phyloP scores from a whole-genome alignment of 2,113 vertebrate genomes.

The Zosterops hypoxanthus region DNA sequence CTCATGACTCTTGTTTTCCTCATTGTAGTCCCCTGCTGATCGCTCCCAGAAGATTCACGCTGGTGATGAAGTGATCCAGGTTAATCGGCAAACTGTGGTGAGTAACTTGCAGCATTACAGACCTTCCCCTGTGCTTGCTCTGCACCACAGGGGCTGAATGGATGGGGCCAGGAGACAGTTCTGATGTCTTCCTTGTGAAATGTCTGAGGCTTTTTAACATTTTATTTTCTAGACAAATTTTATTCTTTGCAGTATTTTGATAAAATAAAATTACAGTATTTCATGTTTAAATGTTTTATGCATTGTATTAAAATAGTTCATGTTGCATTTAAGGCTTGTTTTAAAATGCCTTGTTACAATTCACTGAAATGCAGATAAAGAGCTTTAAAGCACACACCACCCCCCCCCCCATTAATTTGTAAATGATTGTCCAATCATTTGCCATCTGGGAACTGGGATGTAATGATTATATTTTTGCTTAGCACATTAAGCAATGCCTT shows the following conservation, averaged over 20 bases:
- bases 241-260: background rate
- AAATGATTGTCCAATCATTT: background rate
- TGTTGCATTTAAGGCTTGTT: background rate
- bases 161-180: background rate
- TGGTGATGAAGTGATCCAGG: conserved; percentile 94
- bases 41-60: conserved; percentile 94
- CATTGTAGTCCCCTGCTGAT: conserved; percentile 90
- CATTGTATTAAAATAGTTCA: background rate
- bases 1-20: background rate
- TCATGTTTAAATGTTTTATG: background rate
- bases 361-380: background rate
- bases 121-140: background rate
- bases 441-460: background rate
- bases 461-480: background rate
- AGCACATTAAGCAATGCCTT: background rate
- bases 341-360: background rate
- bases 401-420: accelerated
- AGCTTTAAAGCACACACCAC: background rate
- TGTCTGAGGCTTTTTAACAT: background rate
- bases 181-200: background rate
- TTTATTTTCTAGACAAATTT: background rate
- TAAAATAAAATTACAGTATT: background rate
- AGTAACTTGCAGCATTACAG: conserved; percentile 47
- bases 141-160: background rate
- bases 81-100: conserved; percentile 95